Conservation (phyloP, 2,888 invertebrate species). For the Cephus pygmeus region DNA sequence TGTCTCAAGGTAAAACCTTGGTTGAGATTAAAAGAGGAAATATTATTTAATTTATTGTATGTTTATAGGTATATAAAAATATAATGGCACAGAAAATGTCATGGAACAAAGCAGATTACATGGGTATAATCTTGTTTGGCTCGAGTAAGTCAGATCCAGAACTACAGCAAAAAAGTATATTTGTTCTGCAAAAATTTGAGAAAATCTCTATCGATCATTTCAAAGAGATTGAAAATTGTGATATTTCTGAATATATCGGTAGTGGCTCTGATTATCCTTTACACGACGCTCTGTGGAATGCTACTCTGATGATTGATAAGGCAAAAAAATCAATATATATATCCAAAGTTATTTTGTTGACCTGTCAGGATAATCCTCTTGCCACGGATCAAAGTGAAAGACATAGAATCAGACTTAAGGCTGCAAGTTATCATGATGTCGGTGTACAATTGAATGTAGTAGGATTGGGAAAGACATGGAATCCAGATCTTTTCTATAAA, state of each 20-base stretch:
- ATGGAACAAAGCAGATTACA: constrained; percentile 43
- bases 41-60: constrained; percentile 6
- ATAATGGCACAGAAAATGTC: constrained; percentile 40
- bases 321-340: constrained; percentile 31
- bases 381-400: constrained; percentile 26
- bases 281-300: constrained; percentile 37
- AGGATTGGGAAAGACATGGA: constrained; percentile 36
- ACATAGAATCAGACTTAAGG: constrained; percentile 33
- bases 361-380: constrained; percentile 33
- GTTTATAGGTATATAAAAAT: constrained; percentile 25
- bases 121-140: constrained; percentile 41
- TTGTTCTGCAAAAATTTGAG: constrained; percentile 32
- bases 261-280: constrained; percentile 29
- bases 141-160: constrained; percentile 32
- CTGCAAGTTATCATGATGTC: constrained; percentile 20
- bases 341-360: constrained; percentile 37
- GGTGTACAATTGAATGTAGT: constrained; percentile 31
- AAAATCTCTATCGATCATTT: constrained; percentile 26
- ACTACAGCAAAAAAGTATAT: constrained; percentile 30
- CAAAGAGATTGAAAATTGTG: constrained; percentile 19
- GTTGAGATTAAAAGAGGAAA: neutral
- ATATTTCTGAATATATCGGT: neutral
- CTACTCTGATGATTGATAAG: constrained; percentile 26
- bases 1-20: constrained; percentile 36
- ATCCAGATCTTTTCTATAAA: constrained; percentile 36